Evolutionary conservation across 2,113 vertebrate genomes (phyloP), one percentile per base, ranked within the genome.

Genomic region (Equus przewalskii): DNA sequence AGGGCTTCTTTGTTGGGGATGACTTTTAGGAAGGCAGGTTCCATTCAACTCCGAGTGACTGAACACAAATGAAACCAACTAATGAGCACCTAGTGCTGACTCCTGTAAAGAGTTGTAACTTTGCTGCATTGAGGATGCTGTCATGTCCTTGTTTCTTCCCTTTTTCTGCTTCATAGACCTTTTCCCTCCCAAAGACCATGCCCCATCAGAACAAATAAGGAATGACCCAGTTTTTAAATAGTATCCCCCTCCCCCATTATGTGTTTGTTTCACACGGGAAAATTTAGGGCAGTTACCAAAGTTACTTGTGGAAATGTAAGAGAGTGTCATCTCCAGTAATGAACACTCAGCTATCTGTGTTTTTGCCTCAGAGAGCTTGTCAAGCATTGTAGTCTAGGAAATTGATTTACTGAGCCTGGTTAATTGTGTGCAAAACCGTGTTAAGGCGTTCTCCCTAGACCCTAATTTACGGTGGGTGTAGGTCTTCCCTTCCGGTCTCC

Each of bases 141-240:
- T 95, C 49, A 44, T 56, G 5, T 65, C 15, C 62, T 72, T 67
- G 44, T 56, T 22, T 5, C 19, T 11, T n/a, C 44, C 4, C 3
- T 21, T 41, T 87, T 67, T 72, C 76, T 64, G 73, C 75, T 86
- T 58, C 62, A 2, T 46, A 65, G 33, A 69, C 33, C 24, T 54
- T 94, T 89, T 30, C 58, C 41, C 62, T 95, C 5, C 15, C 13
- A 1, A 81, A 93, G 69, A 93, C 30, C 6, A 10, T 89, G 56
- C 56, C 70, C 49, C 76, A 15, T 80, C 58, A 83, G 90, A 92
- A 89, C 73, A 73, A 89, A 95, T 69, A 91, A 80, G 90, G 75
- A 91, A 49, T 95, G 94, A 94, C 94, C 96, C 84, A 88, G 26
- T 96, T 97, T 97, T 96, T 72, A 89, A 92, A 73, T 69, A 33